Evolutionary conservation across 2,888 invertebrate species (phyloP).

Genomic region (Eudemis profundana): DNA sequence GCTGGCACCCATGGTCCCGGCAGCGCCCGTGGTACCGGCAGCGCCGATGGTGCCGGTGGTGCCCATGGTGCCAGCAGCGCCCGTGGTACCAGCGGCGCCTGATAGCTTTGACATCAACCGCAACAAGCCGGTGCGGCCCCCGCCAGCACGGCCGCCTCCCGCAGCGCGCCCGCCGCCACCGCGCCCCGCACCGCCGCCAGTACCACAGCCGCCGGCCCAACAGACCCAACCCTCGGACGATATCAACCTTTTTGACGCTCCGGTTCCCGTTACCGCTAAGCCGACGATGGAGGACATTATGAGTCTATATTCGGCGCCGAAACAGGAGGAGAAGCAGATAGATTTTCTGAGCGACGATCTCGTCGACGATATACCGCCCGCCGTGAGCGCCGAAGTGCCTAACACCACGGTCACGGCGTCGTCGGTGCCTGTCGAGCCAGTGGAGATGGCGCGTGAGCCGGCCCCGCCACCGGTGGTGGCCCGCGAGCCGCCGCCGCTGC

Average conservation of each 20-base stretch:
- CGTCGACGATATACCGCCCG: conserved; percentile 63
- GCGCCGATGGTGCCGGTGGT: conserved; percentile 51
- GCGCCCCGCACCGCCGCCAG: conserved; percentile 58
- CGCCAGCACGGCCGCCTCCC: conserved; percentile 71
- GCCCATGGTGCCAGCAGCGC: conserved; percentile 54
- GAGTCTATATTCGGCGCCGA: conserved; percentile 83
- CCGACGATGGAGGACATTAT: conserved; percentile 86
- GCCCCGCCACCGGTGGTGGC: neutral
- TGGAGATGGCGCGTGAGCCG: neutral
- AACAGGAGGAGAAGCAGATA: conserved; percentile 73
- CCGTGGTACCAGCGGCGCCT: conserved; percentile 54
- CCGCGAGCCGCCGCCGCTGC: conserved; percentile 19
- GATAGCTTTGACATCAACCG: conserved; percentile 75
- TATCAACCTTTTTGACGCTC: conserved; percentile 86
- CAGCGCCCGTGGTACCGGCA: too few species aligned
- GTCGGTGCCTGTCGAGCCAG: neutral
- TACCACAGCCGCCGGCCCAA: conserved; percentile 44
- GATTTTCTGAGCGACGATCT: conserved; percentile 87
- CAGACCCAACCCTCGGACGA: conserved; percentile 59
- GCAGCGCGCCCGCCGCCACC: conserved; percentile 73
- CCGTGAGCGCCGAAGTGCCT: conserved; percentile 48
- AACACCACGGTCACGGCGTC: neutral
- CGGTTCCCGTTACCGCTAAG: conserved; percentile 76
- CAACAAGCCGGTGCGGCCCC: conserved; percentile 66
- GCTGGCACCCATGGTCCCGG: conserved; percentile 61